phyloP scores from a whole-genome alignment of 2,797 vertebrate species.

The Lepus oiostolus region DNA sequence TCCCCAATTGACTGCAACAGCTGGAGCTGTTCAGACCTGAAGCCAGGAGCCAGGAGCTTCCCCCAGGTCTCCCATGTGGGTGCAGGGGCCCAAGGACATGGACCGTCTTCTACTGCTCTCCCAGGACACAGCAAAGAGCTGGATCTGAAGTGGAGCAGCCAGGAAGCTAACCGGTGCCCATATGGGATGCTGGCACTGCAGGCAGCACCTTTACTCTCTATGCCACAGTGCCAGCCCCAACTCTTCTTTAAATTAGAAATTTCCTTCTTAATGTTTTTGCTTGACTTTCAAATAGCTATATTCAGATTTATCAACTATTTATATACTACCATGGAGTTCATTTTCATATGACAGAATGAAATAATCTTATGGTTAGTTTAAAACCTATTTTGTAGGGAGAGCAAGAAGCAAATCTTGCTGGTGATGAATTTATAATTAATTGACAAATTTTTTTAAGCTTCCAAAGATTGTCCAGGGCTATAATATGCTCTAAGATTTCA shows the following conservation, averaged over 20 bases:
- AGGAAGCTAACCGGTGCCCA: too few relatives aligned
- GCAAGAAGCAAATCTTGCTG: neutral
- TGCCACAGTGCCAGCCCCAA: too few relatives aligned
- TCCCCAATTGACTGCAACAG: too few relatives aligned
- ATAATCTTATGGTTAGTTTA: constrained; percentile 22
- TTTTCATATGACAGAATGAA: neutral
- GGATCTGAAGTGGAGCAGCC: too few relatives aligned
- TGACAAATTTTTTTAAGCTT: neutral
- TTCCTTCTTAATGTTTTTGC: neutral
- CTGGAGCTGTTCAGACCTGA: too few relatives aligned
- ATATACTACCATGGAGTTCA: neutral
- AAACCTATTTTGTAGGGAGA: constrained; percentile 55
- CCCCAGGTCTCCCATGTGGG: too few relatives aligned
- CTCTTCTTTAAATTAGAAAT: neutral
- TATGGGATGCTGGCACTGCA: too few relatives aligned
- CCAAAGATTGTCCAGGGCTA: neutral
- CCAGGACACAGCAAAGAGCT: too few relatives aligned
- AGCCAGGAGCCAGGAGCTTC: too few relatives aligned
- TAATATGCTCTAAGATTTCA: constrained; percentile 42
- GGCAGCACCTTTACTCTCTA: too few relatives aligned
- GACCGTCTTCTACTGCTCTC: too few relatives aligned
- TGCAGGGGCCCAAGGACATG: too few relatives aligned
- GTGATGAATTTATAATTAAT: constrained; percentile 45
- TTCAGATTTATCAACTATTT: neutral
- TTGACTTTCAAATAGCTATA: constrained; percentile 25